These are phyloP conservation scores for Myrmecophaga tridactyla DNA, from an alignment of 2,113 vertebrate species.

Conservation along the genomic window DNA sequence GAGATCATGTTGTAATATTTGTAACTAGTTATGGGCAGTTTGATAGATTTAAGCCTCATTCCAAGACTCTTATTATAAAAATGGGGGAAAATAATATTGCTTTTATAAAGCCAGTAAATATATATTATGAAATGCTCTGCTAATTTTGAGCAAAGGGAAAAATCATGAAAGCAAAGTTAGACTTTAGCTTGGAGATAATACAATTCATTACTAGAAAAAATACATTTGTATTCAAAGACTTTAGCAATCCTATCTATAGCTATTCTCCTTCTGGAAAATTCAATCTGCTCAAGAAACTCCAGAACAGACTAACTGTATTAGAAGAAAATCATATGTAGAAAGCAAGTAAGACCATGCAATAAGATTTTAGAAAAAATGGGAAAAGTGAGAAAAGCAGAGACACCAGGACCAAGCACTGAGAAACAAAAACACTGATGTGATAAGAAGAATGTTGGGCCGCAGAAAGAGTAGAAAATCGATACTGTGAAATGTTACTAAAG, in stretches of 20 bases:
- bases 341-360: background rate
- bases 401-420: background rate
- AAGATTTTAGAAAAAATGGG: conserved; percentile 11
- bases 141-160: background rate
- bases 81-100: background rate
- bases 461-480: background rate
- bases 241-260: background rate
- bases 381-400: background rate
- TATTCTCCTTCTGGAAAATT: background rate
- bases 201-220: conserved; percentile 3
- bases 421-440: conserved; percentile 6
- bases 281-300: background rate
- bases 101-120: conserved; percentile 36
- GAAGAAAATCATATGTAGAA: background rate
- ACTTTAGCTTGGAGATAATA: background rate
- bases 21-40: background rate
- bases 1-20: background rate
- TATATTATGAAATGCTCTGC: background rate
- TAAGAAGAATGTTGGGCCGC: background rate
- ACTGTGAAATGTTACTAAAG: background rate
- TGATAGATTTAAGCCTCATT: conserved; percentile 15
- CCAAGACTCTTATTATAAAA: conserved; percentile 4
- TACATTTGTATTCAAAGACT: background rate
- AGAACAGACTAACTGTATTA: background rate
- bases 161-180: background rate